These are phyloP conservation scores for Anas acuta DNA, from an alignment of 2,797 vertebrate genomes.

Conservation along the genomic window DNA sequence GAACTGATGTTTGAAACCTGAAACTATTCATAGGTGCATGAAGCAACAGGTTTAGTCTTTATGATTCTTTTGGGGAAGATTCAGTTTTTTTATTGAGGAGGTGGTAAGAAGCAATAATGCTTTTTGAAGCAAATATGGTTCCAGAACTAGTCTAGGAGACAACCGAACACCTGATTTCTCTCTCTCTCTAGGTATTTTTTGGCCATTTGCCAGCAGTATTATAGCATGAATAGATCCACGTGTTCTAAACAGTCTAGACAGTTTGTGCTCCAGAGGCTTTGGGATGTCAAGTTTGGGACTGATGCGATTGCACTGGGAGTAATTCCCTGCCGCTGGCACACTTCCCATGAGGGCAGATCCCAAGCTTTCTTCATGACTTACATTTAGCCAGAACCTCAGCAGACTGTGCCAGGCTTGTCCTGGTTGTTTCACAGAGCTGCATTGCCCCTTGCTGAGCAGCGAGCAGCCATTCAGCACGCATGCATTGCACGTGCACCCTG, in stretches of 20 bases:
- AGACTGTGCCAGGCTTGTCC: not conserved
- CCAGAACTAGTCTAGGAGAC: not conserved
- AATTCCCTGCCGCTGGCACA: not conserved
- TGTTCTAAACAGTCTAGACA: not conserved
- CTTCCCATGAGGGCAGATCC: too few species aligned
- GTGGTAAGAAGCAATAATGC: rapidly evolving
- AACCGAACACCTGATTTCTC: not conserved
- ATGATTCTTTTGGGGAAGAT: not conserved
- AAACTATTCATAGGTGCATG: rapidly evolving
- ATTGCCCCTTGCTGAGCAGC: not conserved
- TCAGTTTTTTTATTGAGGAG: not conserved
- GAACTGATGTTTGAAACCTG: not conserved
- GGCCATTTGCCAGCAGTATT: rapidly evolving
- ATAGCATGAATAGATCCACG: not conserved
- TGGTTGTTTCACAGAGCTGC: not conserved
- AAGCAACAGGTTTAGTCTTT: rapidly evolving
- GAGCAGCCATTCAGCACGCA: not conserved
- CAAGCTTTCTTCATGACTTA: not conserved
- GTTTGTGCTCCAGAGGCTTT: not conserved
- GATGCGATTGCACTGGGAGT: not conserved
- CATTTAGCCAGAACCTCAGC: not conserved
- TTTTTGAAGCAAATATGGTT: not conserved
- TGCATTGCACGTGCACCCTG: not conserved
- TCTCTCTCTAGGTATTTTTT: not conserved
- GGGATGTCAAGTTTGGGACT: not conserved